phyloP scores from a whole-genome alignment of 1,140 invertebrate genomes.

The Brachystomella parvula region DNA sequence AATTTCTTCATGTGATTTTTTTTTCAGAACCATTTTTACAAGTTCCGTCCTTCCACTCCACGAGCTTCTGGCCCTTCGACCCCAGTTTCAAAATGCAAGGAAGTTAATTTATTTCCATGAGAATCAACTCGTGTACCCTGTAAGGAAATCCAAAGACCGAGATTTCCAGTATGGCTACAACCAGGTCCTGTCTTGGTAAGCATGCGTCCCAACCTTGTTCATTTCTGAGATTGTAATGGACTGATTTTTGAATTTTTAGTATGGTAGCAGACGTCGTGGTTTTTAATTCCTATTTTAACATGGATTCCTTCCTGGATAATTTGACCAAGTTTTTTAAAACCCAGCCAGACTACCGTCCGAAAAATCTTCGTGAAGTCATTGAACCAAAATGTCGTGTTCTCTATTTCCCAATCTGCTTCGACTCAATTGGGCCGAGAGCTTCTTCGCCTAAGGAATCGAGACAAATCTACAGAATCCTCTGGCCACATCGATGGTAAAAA shows the following conservation, averaged over 20 bases:
- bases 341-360: conserved; percentile 56
- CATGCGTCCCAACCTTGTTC: conserved; percentile 5
- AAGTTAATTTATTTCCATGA: conserved; percentile 74
- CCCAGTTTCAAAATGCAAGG: conserved; percentile 51
- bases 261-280: conserved; percentile 60
- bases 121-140: conserved; percentile 67
- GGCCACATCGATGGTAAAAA: conserved; percentile 66
- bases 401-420: conserved; percentile 57
- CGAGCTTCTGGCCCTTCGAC: conserved; percentile 59
- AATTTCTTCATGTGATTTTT: conserved; percentile 12
- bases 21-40: conserved; percentile 52
- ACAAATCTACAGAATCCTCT: conserved; percentile 53
- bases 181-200: conserved; percentile 62
- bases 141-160: conserved; percentile 55
- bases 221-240: neutral
- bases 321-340: conserved; percentile 57
- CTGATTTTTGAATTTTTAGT: conserved; percentile 45
- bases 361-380: conserved; percentile 51
- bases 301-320: conserved; percentile 55
- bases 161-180: conserved; percentile 73
- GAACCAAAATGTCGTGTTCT: conserved; percentile 55
- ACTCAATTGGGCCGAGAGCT: conserved; percentile 16
- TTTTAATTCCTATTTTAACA: conserved; percentile 67
- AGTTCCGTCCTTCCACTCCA: conserved; percentile 65
- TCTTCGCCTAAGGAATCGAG: conserved; percentile 20